Evolutionary conservation across 2,113 vertebrate genomes (phyloP), one percentile per base, ranked within the genome.

Genomic region (Mola mola): DNA sequence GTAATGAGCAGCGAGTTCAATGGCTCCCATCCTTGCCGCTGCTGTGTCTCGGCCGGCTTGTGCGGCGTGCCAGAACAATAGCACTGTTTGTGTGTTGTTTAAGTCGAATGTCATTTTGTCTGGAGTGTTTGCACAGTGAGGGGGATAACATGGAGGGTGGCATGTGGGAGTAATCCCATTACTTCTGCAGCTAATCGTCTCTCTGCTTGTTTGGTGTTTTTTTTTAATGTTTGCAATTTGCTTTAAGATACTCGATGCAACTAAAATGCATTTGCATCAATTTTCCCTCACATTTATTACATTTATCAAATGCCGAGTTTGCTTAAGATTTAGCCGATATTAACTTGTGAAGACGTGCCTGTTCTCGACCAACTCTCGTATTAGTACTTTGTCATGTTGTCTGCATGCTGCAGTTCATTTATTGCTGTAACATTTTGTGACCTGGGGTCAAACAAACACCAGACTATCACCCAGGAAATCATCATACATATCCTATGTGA

Each of bases 1-100:
- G 66, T 82, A 83, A 72, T 78, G 70, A 86, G 71, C 66, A 64
- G 46, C 1, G 48, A 64, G 66, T 80, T 87, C 69, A 67, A 67
- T 56, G 56, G 82, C 75, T 78, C 55, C 81, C 66, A 56, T 76
- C 55, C 37, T 72, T 24, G 3, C 64, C 2, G 55, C 49, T n/a
- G n/a, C 3, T 37, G 67, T 46, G 71, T 49, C 52, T 63, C 44
- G 48, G 66, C 55, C 37, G n/a, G n/a, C n/a, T n/a, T n/a, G n/a
- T n/a, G 74, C 65, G 55, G 70, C 22, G 49, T 12, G 13, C 44
- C 60, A 66, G 74, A 79, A 81, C 81, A 75, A 69, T 44, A 22
- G 59, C 60, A 9, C 22, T 4, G 29, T 51, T 50, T 34, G 36
- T 34, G 65, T 64, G 62, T 43, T 24, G 70, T 60, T 69, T 66